Evolutionary conservation across 2,797 vertebrate species (phyloP), one percentile per base, ranked within the genome.

Genomic region (Acipenser ruthenus): DNA sequence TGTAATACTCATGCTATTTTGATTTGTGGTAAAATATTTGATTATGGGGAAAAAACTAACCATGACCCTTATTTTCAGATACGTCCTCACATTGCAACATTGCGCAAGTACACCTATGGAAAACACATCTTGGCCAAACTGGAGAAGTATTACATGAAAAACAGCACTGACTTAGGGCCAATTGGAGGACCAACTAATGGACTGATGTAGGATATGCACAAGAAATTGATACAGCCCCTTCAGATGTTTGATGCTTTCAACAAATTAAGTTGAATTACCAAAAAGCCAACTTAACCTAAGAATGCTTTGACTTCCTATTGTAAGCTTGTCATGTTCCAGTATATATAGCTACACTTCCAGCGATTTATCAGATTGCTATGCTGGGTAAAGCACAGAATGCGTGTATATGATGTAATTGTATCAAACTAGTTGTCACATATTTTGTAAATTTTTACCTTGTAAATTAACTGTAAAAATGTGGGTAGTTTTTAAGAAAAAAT

Each of bases 101-200:
- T 99, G 75, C 93, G 96, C 68, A 99, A 99, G 86, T 99, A 98
- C 64, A 99, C 96, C 10, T 99, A 98, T 0, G 96, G 96, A 68
- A 99, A 99, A 83, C 96, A 99, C 88, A 98, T 99, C 77, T 82
- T 99, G 87, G 96, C 96, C 77, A 99, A 99, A 87, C 71, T 99
- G 84, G 96, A 99, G 73, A 99, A 99, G 81, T 99, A 97, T 78
- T 99, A 97, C 90, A 93, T 99, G 94, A 98, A 97, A 86, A 97
- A 94, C 53, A 95, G 89, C 50, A 85, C 94, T 63, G 96, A 99
- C 71, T 88, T 99, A 71, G 95, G 95, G 68, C 94, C 96, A 67
- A 94, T 99, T 60, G 95, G 95, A 6, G 96, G 93, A 71, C 95
- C 96, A 68, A 83, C 96, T 6, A 99, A 98, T 8, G 96, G 96